Conservation (phyloP, 1,140 invertebrate species). For the Drosophila lacertosa region DNA sequence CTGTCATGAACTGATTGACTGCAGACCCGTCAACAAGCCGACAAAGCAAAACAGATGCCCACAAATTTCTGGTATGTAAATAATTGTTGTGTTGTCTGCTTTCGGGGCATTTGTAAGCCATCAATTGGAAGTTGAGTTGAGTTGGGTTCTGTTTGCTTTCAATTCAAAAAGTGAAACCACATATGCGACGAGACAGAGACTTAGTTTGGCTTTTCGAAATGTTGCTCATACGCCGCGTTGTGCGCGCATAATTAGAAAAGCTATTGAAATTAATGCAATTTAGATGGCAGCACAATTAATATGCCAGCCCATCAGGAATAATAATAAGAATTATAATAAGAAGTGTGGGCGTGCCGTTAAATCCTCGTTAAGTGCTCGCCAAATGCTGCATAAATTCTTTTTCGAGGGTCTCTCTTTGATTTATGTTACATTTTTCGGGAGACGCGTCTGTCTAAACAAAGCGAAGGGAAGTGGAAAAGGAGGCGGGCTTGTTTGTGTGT, state of each 20-base stretch:
- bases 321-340: constrained; percentile 12
- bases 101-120: neutral
- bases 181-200: neutral
- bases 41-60: constrained; percentile 1
- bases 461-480: neutral
- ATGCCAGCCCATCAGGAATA: constrained; percentile 1
- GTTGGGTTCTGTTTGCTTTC: neutral
- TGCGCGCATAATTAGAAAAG: constrained; percentile 25
- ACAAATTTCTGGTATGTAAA: constrained; percentile 12
- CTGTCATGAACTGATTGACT: constrained; percentile 10
- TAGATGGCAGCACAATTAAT: constrained; percentile 28
- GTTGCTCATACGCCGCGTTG: constrained; percentile 22
- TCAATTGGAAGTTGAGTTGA: neutral
- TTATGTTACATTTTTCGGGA: constrained; percentile 44
- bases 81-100: constrained; percentile 20
- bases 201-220: neutral
- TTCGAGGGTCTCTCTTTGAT: constrained; percentile 36
- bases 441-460: constrained; percentile 42
- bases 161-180: neutral
- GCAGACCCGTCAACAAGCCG: constrained; percentile 3
- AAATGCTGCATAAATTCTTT: constrained; percentile 34
- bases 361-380: constrained; percentile 47
- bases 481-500: neutral
- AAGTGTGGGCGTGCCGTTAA: constrained; percentile 17
- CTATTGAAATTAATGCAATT: constrained; percentile 42